Evolutionary conservation across 1,140 invertebrate genomes (phyloP), one percentile per base, ranked within the genome.

Genomic region (Pseudomyrmex gracilis): DNA sequence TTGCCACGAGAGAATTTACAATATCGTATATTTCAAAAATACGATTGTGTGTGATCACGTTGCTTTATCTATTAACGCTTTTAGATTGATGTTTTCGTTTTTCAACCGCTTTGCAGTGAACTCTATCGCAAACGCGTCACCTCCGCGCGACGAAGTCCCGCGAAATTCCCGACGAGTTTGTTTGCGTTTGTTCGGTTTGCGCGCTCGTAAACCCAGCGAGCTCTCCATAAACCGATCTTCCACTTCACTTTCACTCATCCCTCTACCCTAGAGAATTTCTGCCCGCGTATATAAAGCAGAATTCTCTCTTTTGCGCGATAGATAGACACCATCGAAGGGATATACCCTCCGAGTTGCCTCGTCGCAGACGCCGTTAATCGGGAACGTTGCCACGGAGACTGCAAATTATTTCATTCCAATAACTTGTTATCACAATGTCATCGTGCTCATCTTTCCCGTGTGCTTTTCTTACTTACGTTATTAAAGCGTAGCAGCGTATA

Each of bases 311-410:
- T n/a, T n/a, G n/a, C n/a, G 2, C 51, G 13, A 47, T 47, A 22
- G 51, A 34, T 0, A 34, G 24, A 24, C 7, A 34, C 53, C 13
- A 22, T 68, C 20, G 43, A 68, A 22, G 47, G 63, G 17, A 45
- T 9, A 47, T 20, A 4, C 47, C 47, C 15, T 70, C 47, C 10
- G 15, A 58, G 15, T 58, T 70, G 22, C 20, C 17, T 15, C 53
- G 57, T 49, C 58, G n/a, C n/a, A 49, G 45, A 20, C 61, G 58
- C 7, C 45, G 45, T 60, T 71, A 80, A 70, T 70, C 66, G 76
- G 20, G 20, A 58, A 80, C 22, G n/a, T 64, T 64, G n/a, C 22
- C 47, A n/a, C 17, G 53, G 8, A 22, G 8, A 24, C 5, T 57
- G 53, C 24, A 34, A 80, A 71, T 71, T 17, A 53, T 57, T 12